These are phyloP conservation scores for Bujurquina vittata DNA, from an alignment of 2,113 vertebrate species.

Conservation along the genomic window DNA sequence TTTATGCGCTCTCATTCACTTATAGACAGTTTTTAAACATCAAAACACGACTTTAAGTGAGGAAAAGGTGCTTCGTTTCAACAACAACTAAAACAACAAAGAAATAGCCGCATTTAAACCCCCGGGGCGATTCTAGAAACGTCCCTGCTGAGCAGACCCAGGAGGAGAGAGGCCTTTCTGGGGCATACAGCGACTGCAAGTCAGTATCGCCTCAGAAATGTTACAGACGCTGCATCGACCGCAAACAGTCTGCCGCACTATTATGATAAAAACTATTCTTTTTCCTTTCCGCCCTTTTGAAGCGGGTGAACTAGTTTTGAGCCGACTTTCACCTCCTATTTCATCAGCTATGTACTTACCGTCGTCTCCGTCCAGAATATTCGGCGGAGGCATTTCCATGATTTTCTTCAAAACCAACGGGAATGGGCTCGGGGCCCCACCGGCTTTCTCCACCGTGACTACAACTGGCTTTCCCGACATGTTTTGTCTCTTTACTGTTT, in stretches of 20 bases:
- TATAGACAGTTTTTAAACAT: background rate
- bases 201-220: background rate
- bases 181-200: background rate
- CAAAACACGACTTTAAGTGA: background rate
- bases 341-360: conserved; percentile 57
- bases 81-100: background rate
- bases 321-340: background rate
- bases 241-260: background rate
- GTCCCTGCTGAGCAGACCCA: background rate
- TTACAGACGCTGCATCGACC: background rate
- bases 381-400: conserved; percentile 88
- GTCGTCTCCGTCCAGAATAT: conserved; percentile 75
- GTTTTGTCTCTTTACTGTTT: conserved; percentile 1
- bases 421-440: conserved; percentile 73
- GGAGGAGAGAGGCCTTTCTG: background rate
- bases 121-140: conserved; percentile 19
- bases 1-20: background rate
- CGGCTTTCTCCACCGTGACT: conserved; percentile 50
- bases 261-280: background rate
- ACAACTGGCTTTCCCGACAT: conserved; percentile 68
- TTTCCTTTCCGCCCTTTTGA: background rate
- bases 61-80: background rate
- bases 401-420: conserved; percentile 90
- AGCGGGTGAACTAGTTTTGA: background rate
- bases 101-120: background rate